Evolutionary conservation across 2,888 invertebrate genomes (phyloP).

Genomic region (Lithophane semibrunnea): DNA sequence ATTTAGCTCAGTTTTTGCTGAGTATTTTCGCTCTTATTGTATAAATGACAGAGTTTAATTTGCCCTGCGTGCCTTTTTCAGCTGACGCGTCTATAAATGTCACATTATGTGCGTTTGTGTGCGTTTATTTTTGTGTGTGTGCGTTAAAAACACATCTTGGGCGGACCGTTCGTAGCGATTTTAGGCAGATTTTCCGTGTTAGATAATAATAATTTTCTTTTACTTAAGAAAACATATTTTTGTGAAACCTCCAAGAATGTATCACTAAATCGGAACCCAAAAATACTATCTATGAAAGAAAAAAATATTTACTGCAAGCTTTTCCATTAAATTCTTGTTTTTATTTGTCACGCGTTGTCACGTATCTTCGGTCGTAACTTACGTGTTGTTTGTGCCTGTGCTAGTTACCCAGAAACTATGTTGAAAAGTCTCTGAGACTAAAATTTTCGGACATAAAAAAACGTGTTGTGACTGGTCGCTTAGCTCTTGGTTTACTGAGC

Average conservation of each 20-base stretch:
- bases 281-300: neutral
- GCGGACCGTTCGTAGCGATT: constrained; percentile 76
- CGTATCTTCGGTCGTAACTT: neutral
- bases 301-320: neutral
- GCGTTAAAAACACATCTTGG: constrained; percentile 86
- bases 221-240: constrained; percentile 64
- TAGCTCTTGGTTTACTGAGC: neutral
- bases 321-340: neutral
- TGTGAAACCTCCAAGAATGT: neutral
- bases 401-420: constrained; percentile 30
- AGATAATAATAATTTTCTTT: constrained; percentile 71
- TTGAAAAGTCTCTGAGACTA: constrained; percentile 8
- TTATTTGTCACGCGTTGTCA: constrained; percentile 6
- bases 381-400: constrained; percentile 10
- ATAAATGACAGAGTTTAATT: constrained; percentile 67
- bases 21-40: constrained; percentile 69
- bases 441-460: neutral
- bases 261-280: neutral
- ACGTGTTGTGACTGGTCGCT: neutral
- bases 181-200: constrained; percentile 81
- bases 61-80: constrained; percentile 78
- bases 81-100: constrained; percentile 88
- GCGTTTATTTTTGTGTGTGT: constrained; percentile 75
- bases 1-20: constrained; percentile 76
- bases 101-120: constrained; percentile 76